Percentiles rank a stretch among this genome's conserved stretches.
Evolutionary conservation across 2,113 vertebrate species (phyloP).

Genomic region (Arizona elegans): DNA sequence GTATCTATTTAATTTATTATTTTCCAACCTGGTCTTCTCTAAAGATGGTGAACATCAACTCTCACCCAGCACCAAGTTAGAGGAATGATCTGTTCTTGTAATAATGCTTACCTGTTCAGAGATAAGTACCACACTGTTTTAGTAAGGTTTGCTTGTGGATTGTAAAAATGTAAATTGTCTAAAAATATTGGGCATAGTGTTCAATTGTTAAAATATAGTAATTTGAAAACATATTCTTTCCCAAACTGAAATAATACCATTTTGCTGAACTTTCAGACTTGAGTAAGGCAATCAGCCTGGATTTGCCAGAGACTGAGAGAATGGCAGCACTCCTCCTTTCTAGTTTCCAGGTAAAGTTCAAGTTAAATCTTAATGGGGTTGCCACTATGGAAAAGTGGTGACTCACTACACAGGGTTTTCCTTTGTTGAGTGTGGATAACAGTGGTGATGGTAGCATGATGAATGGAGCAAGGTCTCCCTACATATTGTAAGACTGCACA

Average conservation of each 20-base stretch:
- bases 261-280: slow-evolving; percentile 56
- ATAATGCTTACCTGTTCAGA: neutral
- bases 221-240: neutral
- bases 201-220: neutral
- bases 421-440: neutral
- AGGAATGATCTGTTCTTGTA: neutral
- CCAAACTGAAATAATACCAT: neutral
- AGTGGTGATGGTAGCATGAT: neutral
- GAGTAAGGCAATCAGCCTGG: slow-evolving; percentile 63
- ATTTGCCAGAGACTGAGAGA: slow-evolving; percentile 63
- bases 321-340: slow-evolving; percentile 61
- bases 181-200: neutral
- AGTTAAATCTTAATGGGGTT: neutral
- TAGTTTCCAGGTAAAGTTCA: slow-evolving; percentile 66
- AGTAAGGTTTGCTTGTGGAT: neutral
- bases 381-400: neutral
- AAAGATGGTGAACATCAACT: neutral
- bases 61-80: neutral
- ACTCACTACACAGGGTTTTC: neutral
- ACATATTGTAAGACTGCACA: neutral
- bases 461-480: neutral
- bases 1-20: neutral
- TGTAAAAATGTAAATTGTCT: neutral
- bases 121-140: neutral
- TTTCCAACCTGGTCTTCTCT: neutral